Base-by-base conservation (phyloP, 1,140 invertebrate genomes). In the Zaprionus ghesquierei region DNA sequence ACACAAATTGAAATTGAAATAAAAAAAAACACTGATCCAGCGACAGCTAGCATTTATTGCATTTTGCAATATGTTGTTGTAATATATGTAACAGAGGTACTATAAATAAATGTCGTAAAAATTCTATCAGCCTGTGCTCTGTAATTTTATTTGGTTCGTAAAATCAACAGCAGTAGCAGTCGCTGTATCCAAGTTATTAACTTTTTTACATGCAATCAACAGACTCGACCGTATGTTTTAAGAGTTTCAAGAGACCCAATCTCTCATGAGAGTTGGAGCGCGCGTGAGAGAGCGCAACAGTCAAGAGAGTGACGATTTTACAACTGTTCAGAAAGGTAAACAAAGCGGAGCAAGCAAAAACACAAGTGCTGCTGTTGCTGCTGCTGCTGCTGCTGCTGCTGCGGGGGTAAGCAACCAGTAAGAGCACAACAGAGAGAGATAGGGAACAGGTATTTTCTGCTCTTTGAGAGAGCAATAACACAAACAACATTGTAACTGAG, bases 311-410 rank as follows among this genome's bases (percentile, higher is more conserved):
- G 29, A 31, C 38, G 23, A 6, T 38, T 9, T 69, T 73, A 73
- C 64, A 69, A 64, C 35, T 63, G 38, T 68, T 68, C 69, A 54
- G 55, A 75, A 82, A 81, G 79, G 79, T 81, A 81, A 81, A 82
- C 79, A 81, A 70, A 78, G 50, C 50, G 50, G 59, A 77, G 73
- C 54, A 54, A 46, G 61, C 58, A 18, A 56, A 49, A 38, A 72
- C 18, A 76, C 25, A 65, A 58, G 70, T 73, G 78, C 35, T 15
- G 35, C 6, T 61, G 29, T 35, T 54, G 29, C 18, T 25, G 5
- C 25, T 25, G 25, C 5, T 25, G 25, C 25, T 3, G 56, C 35
- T 49, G 29, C 29, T 27, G n/a, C n/a, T n/a, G n/a, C n/a, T n/a
- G n/a, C n/a, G 64, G 35, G 58, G 58, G 63, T 18, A 60, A 20